phyloP scores from a whole-genome alignment of 2,113 vertebrate genomes.

The Penelope pileata region DNA sequence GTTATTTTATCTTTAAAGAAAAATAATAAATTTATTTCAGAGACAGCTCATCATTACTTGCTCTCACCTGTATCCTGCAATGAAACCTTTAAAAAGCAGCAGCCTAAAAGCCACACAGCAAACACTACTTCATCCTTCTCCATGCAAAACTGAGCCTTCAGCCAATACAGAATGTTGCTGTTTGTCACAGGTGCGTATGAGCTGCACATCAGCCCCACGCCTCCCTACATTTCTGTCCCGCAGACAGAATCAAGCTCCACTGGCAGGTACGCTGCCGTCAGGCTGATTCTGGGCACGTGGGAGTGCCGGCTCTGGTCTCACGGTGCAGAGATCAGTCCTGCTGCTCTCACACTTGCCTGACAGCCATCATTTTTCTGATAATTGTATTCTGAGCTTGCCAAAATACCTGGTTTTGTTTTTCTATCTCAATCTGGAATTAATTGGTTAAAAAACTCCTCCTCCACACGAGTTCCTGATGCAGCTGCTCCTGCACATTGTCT shows the following conservation, averaged over 20 bases:
- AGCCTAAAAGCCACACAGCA: neutral
- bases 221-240: neutral
- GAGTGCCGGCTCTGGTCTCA: no score
- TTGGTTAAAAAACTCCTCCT: neutral
- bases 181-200: neutral
- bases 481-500: fast-evolving
- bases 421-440: neutral
- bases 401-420: neutral
- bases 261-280: neutral
- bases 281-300: neutral
- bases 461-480: fast-evolving
- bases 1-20: neutral
- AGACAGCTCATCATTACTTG: neutral
- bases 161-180: neutral
- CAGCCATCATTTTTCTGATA: no score
- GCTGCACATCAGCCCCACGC: neutral
- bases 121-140: neutral
- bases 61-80: neutral
- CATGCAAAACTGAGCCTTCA: neutral
- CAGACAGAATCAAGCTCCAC: neutral
- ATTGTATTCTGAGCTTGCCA: neutral
- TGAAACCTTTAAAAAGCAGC: neutral
- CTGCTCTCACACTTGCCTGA: fast-evolving
- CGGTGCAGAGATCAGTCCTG: neutral
- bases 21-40: neutral